A percentile compares a stretch with the other conserved stretches of the same genome.
These are phyloP conservation scores for Rhegmatorhina hoffmannsi DNA, from an alignment of 2,113 vertebrate species.

Conservation along the genomic window DNA sequence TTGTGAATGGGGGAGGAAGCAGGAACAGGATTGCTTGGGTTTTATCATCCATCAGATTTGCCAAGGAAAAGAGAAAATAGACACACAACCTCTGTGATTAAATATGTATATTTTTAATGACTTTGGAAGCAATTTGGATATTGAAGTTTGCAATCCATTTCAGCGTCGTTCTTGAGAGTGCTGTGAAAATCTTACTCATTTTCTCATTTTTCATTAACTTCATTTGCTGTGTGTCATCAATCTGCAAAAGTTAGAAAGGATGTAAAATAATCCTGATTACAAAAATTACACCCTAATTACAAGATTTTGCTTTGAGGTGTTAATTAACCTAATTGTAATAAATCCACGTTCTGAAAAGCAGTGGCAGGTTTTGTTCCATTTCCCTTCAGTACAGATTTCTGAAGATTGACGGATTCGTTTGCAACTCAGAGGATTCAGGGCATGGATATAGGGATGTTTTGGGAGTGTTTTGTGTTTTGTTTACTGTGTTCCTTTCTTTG, in stretches of 20 bases:
- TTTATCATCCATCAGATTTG: background rate
- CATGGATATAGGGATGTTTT: background rate
- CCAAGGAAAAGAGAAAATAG: background rate
- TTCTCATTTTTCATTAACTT: background rate
- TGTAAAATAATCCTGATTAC: constrained; percentile 17
- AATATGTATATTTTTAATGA: background rate
- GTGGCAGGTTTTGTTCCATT: background rate
- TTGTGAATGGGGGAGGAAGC: background rate
- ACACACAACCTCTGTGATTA: background rate
- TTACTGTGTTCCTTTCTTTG: background rate
- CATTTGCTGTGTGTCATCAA: background rate
- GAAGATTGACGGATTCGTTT: background rate
- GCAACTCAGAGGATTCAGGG: background rate
- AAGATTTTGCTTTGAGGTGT: constrained; percentile 36
- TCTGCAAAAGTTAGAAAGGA: background rate
- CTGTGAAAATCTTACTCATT: background rate
- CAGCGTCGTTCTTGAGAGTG: background rate
- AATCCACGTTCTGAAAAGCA: background rate
- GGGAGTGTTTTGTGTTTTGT: background rate
- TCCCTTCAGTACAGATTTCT: background rate
- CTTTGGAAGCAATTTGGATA: background rate
- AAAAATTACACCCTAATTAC: constrained; percentile 21
- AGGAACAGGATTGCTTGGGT: background rate
- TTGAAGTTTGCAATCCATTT: background rate
- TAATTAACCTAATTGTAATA: constrained; percentile 34